Base-by-base conservation (phyloP, 2,113 vertebrate genomes). In the Thryonomys swinderianus region DNA sequence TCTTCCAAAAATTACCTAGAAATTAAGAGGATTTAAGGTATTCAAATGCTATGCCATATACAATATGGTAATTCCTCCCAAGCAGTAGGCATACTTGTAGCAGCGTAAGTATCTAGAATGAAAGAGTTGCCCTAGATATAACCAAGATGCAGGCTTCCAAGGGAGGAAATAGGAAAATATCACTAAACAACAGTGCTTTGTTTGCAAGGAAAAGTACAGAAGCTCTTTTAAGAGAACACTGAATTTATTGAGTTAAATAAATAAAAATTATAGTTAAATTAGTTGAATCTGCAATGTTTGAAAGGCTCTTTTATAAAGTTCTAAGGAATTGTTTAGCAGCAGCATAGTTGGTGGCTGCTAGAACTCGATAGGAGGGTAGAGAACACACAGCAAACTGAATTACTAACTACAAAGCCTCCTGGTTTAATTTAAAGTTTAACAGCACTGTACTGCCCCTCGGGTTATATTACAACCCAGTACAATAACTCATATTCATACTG, bases 201-300 rank as follows among this genome's bases (percentile, higher is more conserved):
- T 13, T 80, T 85, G 74, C 32, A 94, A 95, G 64, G n/a, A 85
- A 95, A 96, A 80, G 30, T 40, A 93, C n/a, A n/a, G n/a, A 67
- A 55, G n/a, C 10, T 67, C 57, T n/a, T 69, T 87, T 37, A 82
- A 53, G 27, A 88, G 30, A 89, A 53, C 73, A 76, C 32, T 76
- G 30, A 90, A 48, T 89, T 66, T 82, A 71, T 71, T 14, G 64
- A 71, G 91, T 78, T 62, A 91, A 93, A 85, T 30, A 82, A 79
- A 71, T 7, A 74, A 34, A 62, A 51, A 51, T 82, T 4, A 11
- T 37, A 7, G n/a, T 32, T 76, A 76, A 64, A 91, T 30, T 66
- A 21, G 25, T 78, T 89, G 73, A 40, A 10, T 23, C 14, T 61
- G 55, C 27, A 59, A 57, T 59, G 40, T 53, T 82, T 37, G 71